A percentile compares a stretch with the other conserved stretches of the same genome.
These are phyloP conservation scores for Apolygus lucorum DNA, from an alignment of 1,140 invertebrate species.

Conservation along the genomic window DNA sequence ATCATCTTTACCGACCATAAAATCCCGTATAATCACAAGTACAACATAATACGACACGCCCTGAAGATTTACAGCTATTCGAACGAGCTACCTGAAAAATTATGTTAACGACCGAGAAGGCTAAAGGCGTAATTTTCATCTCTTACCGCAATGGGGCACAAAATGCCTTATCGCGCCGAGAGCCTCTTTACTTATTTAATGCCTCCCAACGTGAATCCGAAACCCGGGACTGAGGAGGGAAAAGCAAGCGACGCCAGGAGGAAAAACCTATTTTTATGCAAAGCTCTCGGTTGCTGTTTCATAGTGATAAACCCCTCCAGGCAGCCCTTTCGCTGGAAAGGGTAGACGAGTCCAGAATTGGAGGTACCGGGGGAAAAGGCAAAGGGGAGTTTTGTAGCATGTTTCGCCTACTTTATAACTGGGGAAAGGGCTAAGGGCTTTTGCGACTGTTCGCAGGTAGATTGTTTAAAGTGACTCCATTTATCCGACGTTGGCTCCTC, in stretches of 20 bases:
- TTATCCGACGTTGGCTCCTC: constrained; percentile 8
- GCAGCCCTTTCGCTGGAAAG: not conserved
- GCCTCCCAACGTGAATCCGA: not conserved
- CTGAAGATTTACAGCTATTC: too few species aligned
- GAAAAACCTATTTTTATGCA: constrained; percentile 13
- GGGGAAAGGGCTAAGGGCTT: not conserved
- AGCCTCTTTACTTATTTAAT: not conserved
- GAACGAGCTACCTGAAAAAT: too few species aligned
- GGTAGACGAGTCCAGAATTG: not conserved
- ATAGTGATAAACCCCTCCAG: constrained; percentile 5
- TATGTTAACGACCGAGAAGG: too few species aligned
- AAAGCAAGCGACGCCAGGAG: not conserved
- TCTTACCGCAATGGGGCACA: not conserved
- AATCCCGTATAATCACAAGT: too few species aligned
- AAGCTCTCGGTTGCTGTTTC: constrained; percentile 16
- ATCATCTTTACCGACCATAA: too few species aligned
- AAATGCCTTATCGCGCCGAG: constrained; percentile 1
- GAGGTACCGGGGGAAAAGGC: not conserved
- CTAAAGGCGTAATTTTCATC: not conserved
- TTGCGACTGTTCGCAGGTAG: constrained; percentile 10
- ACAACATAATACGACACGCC: too few species aligned
- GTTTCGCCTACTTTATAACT: constrained; percentile 12
- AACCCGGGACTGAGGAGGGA: not conserved
- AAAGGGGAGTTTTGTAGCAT: not conserved
- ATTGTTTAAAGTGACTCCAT: constrained; percentile 13